Evolutionary conservation across 2,797 vertebrate genomes (phyloP).

Genomic region (Gorsachius magnificus): DNA sequence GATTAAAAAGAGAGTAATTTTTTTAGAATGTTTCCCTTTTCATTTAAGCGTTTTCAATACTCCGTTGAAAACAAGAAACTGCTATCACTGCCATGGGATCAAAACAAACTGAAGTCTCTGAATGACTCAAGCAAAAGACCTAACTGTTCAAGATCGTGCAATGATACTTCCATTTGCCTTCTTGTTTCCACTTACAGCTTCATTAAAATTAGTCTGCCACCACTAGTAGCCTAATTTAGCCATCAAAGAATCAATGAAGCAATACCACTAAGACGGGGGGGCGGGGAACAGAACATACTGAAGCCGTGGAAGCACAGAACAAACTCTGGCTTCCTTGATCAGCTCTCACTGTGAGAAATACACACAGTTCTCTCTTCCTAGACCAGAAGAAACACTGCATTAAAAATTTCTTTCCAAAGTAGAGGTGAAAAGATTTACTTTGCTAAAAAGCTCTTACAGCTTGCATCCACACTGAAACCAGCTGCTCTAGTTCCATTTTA

Average conservation of each 20-base stretch:
- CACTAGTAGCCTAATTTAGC: neutral
- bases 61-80: neutral
- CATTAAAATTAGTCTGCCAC: neutral
- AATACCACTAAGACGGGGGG: neutral
- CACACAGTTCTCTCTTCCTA: neutral
- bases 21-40: neutral
- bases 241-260: neutral
- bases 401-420: slow-evolving; percentile 29
- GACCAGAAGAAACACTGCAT: neutral
- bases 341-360: neutral
- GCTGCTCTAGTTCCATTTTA: slow-evolving; percentile 89
- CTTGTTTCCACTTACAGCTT: neutral
- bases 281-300: neutral
- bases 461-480: slow-evolving; percentile 87
- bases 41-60: neutral
- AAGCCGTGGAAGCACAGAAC: slow-evolving; percentile 1
- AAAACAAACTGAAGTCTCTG: neutral
- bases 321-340: neutral
- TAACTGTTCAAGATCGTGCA: neutral
- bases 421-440: slow-evolving; percentile 67
- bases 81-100: neutral
- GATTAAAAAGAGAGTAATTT: neutral
- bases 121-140: neutral
- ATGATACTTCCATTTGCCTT: neutral
- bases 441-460: slow-evolving; percentile 83